Percentiles rank a stretch among this genome's conserved stretches.
These are phyloP conservation scores for Hydropsyche betteni DNA, from an alignment of 2,888 invertebrate species.

Conservation along the genomic window DNA sequence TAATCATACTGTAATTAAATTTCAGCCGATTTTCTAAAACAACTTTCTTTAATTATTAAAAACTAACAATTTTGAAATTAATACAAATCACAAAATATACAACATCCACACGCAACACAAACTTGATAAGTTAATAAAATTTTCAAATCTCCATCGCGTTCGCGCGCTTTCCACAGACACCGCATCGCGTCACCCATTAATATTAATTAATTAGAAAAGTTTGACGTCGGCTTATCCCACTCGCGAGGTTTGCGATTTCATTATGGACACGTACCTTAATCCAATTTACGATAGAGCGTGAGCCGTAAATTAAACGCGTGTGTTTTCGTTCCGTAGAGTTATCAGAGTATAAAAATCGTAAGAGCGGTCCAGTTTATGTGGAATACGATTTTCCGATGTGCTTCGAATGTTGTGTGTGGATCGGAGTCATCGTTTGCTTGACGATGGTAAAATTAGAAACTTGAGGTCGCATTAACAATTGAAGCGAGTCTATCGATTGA, in stretches of 20 bases:
- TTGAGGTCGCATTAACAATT: constrained; percentile 1
- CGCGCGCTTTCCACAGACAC: neutral
- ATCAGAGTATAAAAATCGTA: constrained; percentile 28
- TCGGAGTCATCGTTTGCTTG: too few relatives aligned
- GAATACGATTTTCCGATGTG: constrained; percentile 1
- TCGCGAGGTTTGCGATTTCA: too few relatives aligned
- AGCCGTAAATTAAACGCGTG: neutral
- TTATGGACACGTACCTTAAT: too few relatives aligned
- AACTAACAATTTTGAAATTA: too few relatives aligned
- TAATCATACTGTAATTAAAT: too few relatives aligned
- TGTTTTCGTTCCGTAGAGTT: constrained; percentile 20
- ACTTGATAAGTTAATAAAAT: too few relatives aligned
- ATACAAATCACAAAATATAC: too few relatives aligned
- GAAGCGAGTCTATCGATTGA: constrained; percentile 22
- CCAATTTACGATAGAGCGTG: neutral
- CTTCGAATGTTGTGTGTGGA: neutral
- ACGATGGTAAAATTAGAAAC: too few relatives aligned
- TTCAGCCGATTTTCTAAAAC: too few relatives aligned
- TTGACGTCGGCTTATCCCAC: neutral
- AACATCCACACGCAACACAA: too few relatives aligned
- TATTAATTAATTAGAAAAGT: constrained; percentile 26
- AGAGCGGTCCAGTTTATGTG: constrained; percentile 2
- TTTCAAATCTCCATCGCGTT: too few relatives aligned
- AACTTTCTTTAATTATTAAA: too few relatives aligned
- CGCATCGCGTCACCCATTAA: neutral